Evolutionary conservation across 2,113 vertebrate genomes (phyloP).

Genomic region (Riparia riparia): DNA sequence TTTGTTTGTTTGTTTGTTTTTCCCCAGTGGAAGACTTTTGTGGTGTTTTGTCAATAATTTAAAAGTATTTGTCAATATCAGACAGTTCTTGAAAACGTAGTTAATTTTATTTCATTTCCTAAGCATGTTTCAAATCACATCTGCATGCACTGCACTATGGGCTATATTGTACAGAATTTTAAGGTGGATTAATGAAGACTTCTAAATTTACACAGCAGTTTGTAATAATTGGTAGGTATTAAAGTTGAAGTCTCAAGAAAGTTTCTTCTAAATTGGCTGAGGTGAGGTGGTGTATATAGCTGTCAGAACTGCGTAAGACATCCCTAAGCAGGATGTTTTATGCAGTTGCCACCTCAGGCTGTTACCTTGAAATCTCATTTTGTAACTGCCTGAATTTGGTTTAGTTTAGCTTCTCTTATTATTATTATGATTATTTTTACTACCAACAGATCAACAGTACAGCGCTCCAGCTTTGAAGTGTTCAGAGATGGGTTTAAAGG

Average conservation of each 20-base stretch:
- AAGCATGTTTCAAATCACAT: accelerated
- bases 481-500: background rate
- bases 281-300: background rate
- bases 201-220: background rate
- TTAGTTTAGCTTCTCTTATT: background rate
- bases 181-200: background rate
- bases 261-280: background rate
- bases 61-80: background rate
- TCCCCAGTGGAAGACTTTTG: background rate
- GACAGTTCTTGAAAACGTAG: background rate
- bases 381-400: background rate
- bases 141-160: background rate
- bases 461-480: background rate
- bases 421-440: background rate
- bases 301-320: background rate
- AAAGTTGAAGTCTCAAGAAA: background rate
- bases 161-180: background rate
- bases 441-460: background rate
- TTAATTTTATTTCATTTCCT: background rate
- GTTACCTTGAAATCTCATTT: background rate
- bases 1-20: background rate
- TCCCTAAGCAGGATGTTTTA: background rate
- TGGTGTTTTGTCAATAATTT: background rate
- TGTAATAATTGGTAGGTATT: background rate
- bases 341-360: background rate